phyloP scores from a whole-genome alignment of 2,797 vertebrate species.

The Hoplostethus mediterraneus region DNA sequence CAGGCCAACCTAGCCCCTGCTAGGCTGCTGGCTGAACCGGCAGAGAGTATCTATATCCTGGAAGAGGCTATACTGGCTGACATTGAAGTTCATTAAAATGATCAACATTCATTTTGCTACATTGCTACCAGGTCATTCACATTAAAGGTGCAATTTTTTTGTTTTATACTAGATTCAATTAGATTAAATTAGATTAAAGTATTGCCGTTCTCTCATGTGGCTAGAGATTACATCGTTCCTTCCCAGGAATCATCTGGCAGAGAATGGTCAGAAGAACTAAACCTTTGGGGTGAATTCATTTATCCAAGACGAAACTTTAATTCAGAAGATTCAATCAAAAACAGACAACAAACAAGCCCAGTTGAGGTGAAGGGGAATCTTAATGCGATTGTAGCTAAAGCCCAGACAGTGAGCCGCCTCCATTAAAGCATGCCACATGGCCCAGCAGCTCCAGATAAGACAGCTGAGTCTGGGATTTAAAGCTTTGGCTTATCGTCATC shows the following conservation, averaged over 20 bases:
- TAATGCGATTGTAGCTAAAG: constrained; percentile 87
- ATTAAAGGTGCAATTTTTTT: constrained; percentile 30
- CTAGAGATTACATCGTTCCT: constrained; percentile 63
- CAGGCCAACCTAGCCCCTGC: constrained; percentile 20
- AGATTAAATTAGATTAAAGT: constrained; percentile 36
- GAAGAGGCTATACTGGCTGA: neutral
- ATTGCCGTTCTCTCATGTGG: constrained; percentile 48
- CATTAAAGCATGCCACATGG: constrained; percentile 86
- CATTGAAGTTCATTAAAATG: neutral
- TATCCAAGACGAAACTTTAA: constrained; percentile 64
- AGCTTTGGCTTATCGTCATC: constrained; percentile 88
- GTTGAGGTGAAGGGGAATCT: constrained; percentile 82
- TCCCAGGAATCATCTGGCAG: constrained; percentile 36
- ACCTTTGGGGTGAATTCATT: constrained; percentile 52
- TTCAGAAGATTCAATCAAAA: constrained; percentile 81
- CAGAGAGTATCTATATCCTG: neutral
- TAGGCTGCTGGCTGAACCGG: constrained; percentile 5
- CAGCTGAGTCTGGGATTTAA: constrained; percentile 88
- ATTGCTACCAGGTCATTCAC: no score
- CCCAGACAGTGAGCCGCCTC: constrained; percentile 86
- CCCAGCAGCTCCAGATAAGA: constrained; percentile 87
- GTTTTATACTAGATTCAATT: constrained; percentile 37
- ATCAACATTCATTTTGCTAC: no score
- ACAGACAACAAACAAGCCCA: constrained; percentile 80
- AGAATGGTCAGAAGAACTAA: constrained; percentile 58